Base-by-base conservation (phyloP, 2,888 invertebrate species). In the Drosophila formosana region DNA sequence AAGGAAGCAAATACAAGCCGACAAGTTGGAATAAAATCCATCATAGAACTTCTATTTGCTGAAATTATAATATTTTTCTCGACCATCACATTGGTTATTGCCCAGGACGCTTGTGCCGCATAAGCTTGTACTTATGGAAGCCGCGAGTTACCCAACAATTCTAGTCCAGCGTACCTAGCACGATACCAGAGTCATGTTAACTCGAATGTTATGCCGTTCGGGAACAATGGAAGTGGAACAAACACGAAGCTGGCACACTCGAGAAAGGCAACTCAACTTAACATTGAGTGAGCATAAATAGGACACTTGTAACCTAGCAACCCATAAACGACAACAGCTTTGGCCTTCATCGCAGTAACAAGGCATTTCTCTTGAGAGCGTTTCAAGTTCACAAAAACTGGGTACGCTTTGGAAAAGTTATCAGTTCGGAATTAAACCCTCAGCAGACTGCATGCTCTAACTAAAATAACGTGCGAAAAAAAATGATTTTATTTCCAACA, bases 71-170 rank as follows among this genome's bases (percentile, higher is more conserved):
- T n/a, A 11, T 5, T 41, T 41, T 6, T 7, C 25, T 58, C 18
- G 4, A 3, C 9, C 39, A 41, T 13, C 6, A 18, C 18, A 13
- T 41, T 18, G 3, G 6, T 1, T 26, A 26, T 9, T 25, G 3
- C 7, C 34, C n/a, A 13, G 18, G 6, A 26, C 37, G 26, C 47
- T 28, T 13, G 13, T 37, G 18, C n/a, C 30, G 7, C 30, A 37
- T 4, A 25, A 50, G 28, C 57, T 57, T 39, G 50, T 30, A 28
- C 56, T 30, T 13, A 61, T 53, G 46, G 57, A 56, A 23, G 34
- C 32, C n/a, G n/a, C 30, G 39, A 46, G 71, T 76, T 76, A 76
- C 57, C 68, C 62, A 75, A 71, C 61, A 67, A 57, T 7, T 56
- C 32, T 11, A 1, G 63, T 41, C 30, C 47, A 63, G 37, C 6